phyloP scores from a whole-genome alignment of 2,797 vertebrate genomes.

The Epinephelus malabaricus region DNA sequence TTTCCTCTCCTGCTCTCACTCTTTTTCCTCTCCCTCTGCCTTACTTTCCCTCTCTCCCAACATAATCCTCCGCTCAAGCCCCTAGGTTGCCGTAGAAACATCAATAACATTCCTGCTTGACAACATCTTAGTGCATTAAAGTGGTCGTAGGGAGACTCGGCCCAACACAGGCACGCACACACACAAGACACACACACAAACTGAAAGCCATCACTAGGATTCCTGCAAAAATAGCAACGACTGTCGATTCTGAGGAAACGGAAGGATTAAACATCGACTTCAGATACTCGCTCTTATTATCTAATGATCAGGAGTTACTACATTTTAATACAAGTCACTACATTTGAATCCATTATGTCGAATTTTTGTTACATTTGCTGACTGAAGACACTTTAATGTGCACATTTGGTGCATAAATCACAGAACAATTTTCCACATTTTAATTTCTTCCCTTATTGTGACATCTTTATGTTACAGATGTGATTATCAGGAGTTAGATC shows the following conservation, averaged over 20 bases:
- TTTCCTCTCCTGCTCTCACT: constrained; percentile 35
- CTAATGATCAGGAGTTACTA: background rate
- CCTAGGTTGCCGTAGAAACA: constrained; percentile 89
- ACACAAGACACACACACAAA: constrained; percentile 23
- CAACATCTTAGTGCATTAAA: constrained; percentile 89
- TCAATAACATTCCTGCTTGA: constrained; percentile 90
- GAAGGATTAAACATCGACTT: background rate
- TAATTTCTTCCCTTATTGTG: background rate
- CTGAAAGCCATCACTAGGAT: constrained; percentile 38
- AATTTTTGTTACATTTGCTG: background rate
- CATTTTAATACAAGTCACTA: background rate
- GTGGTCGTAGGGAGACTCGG: constrained; percentile 80
- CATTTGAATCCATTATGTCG: background rate
- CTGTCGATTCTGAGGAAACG: background rate
- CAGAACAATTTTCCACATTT: background rate
- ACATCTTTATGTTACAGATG: background rate
- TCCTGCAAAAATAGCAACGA: constrained; percentile 55
- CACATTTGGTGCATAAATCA: background rate
- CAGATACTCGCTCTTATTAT: background rate
- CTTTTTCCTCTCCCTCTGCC: constrained; percentile 37
- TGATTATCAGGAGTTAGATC: background rate
- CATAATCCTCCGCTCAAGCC: constrained; percentile 86
- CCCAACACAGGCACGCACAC: constrained; percentile 37
- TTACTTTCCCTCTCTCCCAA: constrained; percentile 62
- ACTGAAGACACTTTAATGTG: background rate